phyloP scores from a whole-genome alignment of 2,113 vertebrate species.

The Tylochromis polylepis region DNA sequence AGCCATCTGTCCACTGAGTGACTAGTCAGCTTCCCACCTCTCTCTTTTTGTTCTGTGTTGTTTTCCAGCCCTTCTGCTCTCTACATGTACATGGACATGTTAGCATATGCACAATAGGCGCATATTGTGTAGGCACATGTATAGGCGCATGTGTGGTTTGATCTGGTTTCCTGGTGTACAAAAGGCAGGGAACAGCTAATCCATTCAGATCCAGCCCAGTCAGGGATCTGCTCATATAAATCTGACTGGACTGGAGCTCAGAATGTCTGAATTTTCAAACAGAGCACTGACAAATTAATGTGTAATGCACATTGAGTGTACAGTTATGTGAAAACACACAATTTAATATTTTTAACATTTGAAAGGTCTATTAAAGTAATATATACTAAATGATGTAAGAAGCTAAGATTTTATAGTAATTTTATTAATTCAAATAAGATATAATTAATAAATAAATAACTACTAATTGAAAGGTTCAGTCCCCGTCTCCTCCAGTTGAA shows the following conservation, averaged over 20 bases:
- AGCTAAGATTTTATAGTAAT: neutral
- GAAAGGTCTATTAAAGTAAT: neutral
- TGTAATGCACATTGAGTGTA: neutral
- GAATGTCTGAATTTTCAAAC: neutral
- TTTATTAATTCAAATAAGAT: neutral
- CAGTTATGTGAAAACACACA: neutral
- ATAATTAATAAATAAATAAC: neutral
- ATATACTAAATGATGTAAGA: neutral
- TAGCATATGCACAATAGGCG: constrained; percentile 14
- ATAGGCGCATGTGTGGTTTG: constrained; percentile 47
- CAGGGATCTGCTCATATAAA: constrained; percentile 41
- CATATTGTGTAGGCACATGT: constrained; percentile 10
- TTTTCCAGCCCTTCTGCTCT: constrained; percentile 56
- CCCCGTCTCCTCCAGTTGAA: neutral
- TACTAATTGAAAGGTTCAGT: neutral
- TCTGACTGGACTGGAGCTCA: neutral
- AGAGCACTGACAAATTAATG: neutral
- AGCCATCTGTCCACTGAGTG: constrained; percentile 45
- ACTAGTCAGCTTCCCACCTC: constrained; percentile 62
- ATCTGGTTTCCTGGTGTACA: constrained; percentile 57
- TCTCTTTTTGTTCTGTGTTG: constrained; percentile 62
- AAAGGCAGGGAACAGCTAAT: constrained; percentile 65
- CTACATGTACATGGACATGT: constrained; percentile 1
- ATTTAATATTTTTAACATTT: neutral
- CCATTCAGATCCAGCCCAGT: constrained; percentile 44